phyloP scores from a whole-genome alignment of 2,113 vertebrate genomes.

The Echinops telfairi region DNA sequence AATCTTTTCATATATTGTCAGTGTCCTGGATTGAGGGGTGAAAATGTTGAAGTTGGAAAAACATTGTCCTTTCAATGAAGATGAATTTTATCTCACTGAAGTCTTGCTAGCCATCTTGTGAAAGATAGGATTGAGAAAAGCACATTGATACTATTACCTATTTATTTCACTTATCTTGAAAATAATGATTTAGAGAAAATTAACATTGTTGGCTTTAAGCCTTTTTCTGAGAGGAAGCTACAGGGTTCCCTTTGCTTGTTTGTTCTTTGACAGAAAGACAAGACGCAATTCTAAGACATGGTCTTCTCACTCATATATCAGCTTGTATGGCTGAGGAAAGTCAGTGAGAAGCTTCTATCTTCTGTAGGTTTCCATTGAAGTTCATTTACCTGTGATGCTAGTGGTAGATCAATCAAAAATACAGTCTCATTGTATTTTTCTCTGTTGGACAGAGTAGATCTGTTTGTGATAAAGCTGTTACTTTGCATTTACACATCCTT shows the following conservation, averaged over 20 bases:
- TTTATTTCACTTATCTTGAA: not conserved
- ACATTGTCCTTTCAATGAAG: constrained; percentile 23
- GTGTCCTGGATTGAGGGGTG: not conserved
- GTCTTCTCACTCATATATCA: constrained; percentile 6
- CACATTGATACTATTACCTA: not conserved
- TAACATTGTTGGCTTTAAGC: not conserved
- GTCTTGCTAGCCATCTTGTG: not conserved
- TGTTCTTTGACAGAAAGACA: not conserved
- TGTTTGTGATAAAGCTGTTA: not conserved
- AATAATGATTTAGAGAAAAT: constrained; percentile 36
- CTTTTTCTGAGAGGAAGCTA: not conserved
- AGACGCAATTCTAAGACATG: not conserved
- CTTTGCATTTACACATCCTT: constrained; percentile 12
- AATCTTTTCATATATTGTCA: not conserved
- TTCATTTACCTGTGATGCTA: not conserved
- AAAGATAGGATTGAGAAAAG: not conserved
- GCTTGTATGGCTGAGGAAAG: not conserved
- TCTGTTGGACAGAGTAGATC: not conserved
- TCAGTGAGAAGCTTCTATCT: constrained; percentile 26
- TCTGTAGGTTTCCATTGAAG: constrained; percentile 5
- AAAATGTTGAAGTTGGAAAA: not conserved
- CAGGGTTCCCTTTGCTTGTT: not conserved
- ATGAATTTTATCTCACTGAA: not conserved
- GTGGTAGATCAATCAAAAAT: constrained; percentile 51
- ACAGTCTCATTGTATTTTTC: constrained; percentile 35